Evolutionary conservation across 1,140 invertebrate species (phyloP).

Genomic region (Neuroterus valhalla): DNA sequence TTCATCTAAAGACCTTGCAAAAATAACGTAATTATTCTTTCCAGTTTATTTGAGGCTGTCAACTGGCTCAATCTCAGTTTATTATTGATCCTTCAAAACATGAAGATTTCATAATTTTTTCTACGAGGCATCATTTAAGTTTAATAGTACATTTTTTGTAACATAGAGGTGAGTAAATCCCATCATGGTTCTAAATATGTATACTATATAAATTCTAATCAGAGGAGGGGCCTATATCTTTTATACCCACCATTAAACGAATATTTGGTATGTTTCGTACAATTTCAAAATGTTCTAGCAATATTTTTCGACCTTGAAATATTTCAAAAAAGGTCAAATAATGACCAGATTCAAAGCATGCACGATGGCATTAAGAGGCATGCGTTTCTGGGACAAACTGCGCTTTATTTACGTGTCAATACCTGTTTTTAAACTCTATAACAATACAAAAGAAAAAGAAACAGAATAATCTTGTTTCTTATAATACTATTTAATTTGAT

Average conservation of each 20-base stretch:
- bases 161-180: background rate
- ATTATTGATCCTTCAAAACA: background rate
- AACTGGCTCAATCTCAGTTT: background rate
- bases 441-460: too few relatives aligned
- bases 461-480: too few relatives aligned
- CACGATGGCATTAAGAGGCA: too few relatives aligned
- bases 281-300: too few relatives aligned
- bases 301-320: too few relatives aligned
- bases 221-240: background rate
- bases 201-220: background rate
- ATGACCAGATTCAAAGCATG: too few relatives aligned
- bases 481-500: too few relatives aligned
- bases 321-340: too few relatives aligned
- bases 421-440: too few relatives aligned
- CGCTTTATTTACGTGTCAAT: too few relatives aligned
- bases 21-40: background rate
- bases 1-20: constrained; percentile 25
- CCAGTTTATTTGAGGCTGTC: background rate
- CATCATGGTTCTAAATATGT: background rate
- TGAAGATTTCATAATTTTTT: background rate
- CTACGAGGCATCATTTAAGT: background rate
- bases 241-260: background rate
- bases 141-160: background rate
- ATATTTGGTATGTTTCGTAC: too few relatives aligned
- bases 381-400: too few relatives aligned